Percentiles rank a stretch among this genome's conserved stretches.
These are phyloP conservation scores for Falco cherrug DNA, from an alignment of 2,797 vertebrate genomes.

Conservation along the genomic window DNA sequence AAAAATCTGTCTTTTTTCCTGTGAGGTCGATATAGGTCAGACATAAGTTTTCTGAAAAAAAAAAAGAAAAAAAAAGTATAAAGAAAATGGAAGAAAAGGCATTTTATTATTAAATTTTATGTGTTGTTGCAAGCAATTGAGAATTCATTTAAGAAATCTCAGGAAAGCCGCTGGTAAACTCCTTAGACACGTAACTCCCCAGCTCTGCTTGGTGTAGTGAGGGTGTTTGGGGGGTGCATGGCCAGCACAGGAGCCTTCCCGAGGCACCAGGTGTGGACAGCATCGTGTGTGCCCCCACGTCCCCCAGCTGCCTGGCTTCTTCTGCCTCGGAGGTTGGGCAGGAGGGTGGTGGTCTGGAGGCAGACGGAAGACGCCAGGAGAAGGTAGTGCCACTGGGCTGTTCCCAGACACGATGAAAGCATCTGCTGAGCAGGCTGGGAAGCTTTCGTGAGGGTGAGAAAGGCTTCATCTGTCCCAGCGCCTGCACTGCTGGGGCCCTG, in stretches of 20 bases:
- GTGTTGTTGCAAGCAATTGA: background rate
- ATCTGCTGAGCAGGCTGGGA: background rate
- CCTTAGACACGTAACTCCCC: background rate
- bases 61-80: too few relatives aligned
- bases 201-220: rapidly evolving
- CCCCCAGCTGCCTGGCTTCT: rapidly evolving
- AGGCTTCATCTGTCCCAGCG: rapidly evolving
- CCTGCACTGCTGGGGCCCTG: background rate
- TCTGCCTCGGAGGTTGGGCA: background rate
- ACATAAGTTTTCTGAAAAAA: background rate
- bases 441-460: background rate
- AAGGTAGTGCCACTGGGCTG: too few relatives aligned
- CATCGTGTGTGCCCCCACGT: rapidly evolving
- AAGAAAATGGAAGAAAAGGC: background rate
- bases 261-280: background rate
- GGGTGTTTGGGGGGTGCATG: rapidly evolving
- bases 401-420: too few relatives aligned
- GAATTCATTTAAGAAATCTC: background rate
- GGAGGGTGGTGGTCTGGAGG: background rate
- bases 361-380: background rate
- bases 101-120: background rate
- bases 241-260: background rate
- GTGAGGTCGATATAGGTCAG: background rate
- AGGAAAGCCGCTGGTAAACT: background rate
- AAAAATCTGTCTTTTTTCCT: background rate